phyloP scores from a whole-genome alignment of 2,113 vertebrate genomes.

The Gallinago media region DNA sequence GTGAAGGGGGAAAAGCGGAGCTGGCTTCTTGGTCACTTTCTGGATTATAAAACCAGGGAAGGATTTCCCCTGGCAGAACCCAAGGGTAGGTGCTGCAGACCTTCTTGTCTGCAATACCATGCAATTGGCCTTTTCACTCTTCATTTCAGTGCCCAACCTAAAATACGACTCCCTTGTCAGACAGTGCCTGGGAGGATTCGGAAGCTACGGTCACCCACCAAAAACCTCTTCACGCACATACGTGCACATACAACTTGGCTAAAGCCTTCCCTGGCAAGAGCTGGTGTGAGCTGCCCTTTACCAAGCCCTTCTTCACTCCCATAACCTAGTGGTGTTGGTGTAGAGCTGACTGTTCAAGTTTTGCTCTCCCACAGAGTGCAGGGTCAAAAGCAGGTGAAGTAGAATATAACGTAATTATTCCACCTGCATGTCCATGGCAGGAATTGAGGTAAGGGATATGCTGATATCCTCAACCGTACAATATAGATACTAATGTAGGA shows the following conservation, averaged over 20 bases:
- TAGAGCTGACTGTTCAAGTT: background rate
- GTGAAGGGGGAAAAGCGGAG: background rate
- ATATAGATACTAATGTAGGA: background rate
- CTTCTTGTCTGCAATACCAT: background rate
- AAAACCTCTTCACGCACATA: background rate
- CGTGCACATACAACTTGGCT: background rate
- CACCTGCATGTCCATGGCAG: background rate
- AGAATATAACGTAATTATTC: background rate
- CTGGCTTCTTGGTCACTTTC: fast-evolving
- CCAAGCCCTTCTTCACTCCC: background rate
- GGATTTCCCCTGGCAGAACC: background rate
- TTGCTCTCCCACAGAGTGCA: background rate
- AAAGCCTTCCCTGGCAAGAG: background rate
- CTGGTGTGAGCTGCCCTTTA: background rate
- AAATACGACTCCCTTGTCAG: background rate
- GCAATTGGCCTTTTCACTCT: background rate
- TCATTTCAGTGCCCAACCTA: background rate
- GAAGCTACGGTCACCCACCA: background rate
- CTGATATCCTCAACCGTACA: background rate
- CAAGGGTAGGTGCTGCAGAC: background rate
- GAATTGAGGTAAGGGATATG: background rate
- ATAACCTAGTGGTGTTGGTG: background rate
- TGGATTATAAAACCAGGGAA: background rate
- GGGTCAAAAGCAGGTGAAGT: background rate
- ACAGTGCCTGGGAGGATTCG: background rate